phyloP scores from a whole-genome alignment of 2,797 vertebrate genomes.

The Lophura swinhoii region DNA sequence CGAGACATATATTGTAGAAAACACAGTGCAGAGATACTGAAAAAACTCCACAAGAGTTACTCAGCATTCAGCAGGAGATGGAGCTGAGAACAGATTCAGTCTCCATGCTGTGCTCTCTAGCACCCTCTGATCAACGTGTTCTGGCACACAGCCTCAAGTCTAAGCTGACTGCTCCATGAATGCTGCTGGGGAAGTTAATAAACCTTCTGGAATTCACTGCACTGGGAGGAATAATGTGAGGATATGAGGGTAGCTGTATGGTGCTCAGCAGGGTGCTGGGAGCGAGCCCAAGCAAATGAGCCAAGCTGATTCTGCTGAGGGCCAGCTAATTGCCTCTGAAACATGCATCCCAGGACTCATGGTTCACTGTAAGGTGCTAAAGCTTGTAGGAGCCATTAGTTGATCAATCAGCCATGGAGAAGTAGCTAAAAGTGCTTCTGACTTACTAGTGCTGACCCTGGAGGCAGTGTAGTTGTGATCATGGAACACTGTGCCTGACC shows the following conservation, averaged over 20 bases:
- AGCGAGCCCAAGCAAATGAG: constrained; percentile 26
- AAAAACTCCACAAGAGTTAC: background rate
- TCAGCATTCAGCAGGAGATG: background rate
- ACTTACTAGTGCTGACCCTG: constrained; percentile 16
- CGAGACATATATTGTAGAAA: background rate
- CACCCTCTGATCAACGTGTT: constrained; percentile 26
- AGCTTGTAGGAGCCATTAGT: constrained; percentile 51
- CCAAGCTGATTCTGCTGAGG: background rate
- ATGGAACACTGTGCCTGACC: background rate
- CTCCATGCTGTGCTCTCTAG: background rate
- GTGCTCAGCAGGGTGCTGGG: background rate
- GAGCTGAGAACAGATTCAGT: background rate
- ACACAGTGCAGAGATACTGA: background rate
- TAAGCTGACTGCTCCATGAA: background rate
- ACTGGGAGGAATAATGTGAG: constrained; percentile 4
- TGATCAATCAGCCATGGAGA: constrained; percentile 19
- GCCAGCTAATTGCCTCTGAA: constrained; percentile 57
- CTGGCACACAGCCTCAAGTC: background rate
- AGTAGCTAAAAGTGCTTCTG: constrained; percentile 39
- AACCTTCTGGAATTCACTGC: constrained; percentile 37
- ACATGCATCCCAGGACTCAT: constrained; percentile 17
- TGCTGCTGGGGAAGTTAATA: constrained; percentile 49
- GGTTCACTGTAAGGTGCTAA: constrained; percentile 5
- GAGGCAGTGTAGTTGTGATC: background rate
- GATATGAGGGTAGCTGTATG: background rate